Percentiles rank a stretch among this genome's conserved stretches.
phyloP scores from a whole-genome alignment of 2,113 vertebrate genomes.

The Paracanthobrama guichenoti region DNA sequence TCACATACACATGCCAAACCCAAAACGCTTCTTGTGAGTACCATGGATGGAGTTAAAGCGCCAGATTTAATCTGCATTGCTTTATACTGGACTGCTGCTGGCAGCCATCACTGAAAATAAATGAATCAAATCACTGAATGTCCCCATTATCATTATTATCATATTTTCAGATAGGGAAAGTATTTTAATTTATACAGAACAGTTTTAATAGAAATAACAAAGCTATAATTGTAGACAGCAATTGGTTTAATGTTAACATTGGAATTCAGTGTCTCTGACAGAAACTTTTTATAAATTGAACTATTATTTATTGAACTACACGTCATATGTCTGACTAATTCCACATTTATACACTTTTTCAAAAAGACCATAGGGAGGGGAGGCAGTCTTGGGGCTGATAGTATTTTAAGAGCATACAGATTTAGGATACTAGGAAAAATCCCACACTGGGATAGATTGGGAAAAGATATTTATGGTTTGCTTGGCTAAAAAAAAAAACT shows the following conservation, averaged over 20 bases:
- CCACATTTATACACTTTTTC: background rate
- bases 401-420: background rate
- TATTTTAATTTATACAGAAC: background rate
- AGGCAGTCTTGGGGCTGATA: background rate
- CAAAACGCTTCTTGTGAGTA: slow-evolving; percentile 21
- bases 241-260: no score
- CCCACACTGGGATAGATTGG: background rate
- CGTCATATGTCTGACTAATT: background rate
- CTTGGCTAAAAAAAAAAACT: no score
- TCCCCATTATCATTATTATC: background rate
- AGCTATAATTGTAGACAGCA: background rate
- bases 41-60: background rate
- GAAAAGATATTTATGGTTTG: background rate
- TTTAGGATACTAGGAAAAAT: background rate
- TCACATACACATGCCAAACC: slow-evolving; percentile 20
- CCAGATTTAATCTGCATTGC: background rate
- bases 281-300: no score
- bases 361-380: background rate
- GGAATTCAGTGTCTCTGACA: no score
- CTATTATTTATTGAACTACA: background rate
- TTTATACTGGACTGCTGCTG: background rate
- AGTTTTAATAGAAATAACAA: background rate
- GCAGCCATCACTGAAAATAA: background rate
- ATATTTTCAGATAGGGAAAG: background rate
- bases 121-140: background rate